phyloP scores from a whole-genome alignment of 2,888 invertebrate species.

The Nycteola revayana region DNA sequence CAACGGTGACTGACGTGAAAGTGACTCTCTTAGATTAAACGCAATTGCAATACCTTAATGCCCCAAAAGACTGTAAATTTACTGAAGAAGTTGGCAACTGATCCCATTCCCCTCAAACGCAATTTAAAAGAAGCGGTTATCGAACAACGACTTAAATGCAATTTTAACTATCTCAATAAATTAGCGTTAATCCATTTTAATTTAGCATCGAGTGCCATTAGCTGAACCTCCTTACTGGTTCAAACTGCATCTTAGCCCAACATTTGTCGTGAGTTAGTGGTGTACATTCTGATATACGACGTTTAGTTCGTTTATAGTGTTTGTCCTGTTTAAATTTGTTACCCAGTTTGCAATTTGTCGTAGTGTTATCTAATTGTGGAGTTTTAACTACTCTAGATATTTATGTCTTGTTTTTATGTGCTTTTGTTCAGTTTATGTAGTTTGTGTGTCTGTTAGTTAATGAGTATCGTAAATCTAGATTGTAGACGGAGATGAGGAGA shows the following conservation, averaged over 20 bases:
- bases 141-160: too few relatives aligned
- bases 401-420: constrained; percentile 25
- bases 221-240: constrained; percentile 47
- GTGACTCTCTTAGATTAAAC: too few relatives aligned
- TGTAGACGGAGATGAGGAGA: constrained; percentile 3
- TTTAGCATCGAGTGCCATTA: constrained; percentile 42
- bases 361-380: constrained; percentile 29
- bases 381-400: constrained; percentile 25
- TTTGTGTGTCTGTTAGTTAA: not conserved
- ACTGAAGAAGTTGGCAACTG: too few relatives aligned
- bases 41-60: too few relatives aligned
- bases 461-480: constrained; percentile 6
- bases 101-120: too few relatives aligned
- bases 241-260: constrained; percentile 48
- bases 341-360: constrained; percentile 24
- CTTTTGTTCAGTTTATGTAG: not conserved
- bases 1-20: too few relatives aligned
- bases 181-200: constrained; percentile 26
- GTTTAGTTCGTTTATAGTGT: not conserved
- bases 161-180: too few relatives aligned
- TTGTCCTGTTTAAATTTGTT: constrained; percentile 41
- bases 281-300: too few relatives aligned
- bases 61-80: too few relatives aligned
- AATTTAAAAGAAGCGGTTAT: too few relatives aligned
- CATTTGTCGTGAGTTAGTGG: constrained; percentile 32